Base-by-base conservation (phyloP, 2,113 vertebrate species). In the Pitta sordida region DNA sequence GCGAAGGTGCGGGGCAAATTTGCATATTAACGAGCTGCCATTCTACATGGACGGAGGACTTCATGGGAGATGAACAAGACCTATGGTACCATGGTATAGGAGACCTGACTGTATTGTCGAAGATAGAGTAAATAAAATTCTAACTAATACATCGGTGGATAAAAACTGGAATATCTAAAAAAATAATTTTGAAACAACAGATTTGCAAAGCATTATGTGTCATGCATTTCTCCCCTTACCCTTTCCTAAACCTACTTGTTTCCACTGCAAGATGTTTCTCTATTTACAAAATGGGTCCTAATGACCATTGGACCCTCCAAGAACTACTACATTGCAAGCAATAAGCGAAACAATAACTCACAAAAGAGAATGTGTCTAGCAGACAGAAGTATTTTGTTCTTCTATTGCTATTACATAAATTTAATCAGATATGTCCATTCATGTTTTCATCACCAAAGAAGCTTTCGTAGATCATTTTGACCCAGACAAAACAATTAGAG, bases 401-500 rank as follows among this genome's bases (percentile, higher is more conserved):
- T 74, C 34, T 52, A 11, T 56, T 11, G 7, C 9, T 53, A n/a
- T 23, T 83, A 16, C 24, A 64, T 51, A 78, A 78, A 78, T 39
- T 13, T 43, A 67, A 75, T 44, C 36, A 65, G n/a, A 90, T 59
- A 36, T 53, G 32, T 82, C 7, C 13, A 53, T 91, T 87, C 0
- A 1, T 12, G 18, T 64, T 94, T 88, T 93, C 55, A 46, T 52
- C 85, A 56, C 86, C 92, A 89, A 68, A 39, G 36, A 79, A 91
- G 51, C 2, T 70, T 81, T 32, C 10, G 11, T 63, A 79, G 77
- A 91, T 89, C 51, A 44, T 79, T 91, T 88, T 94, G 88, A 88
- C 86, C 83, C 86, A 96, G 88, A 96, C 91, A 70, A 93, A 96
- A 94, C 74, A 95, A 92, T 94, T 89, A 84, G 49, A 76, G 62